Percentiles rank a stretch among this genome's conserved stretches.
These are phyloP conservation scores for Neomicropteryx cornuta DNA, from an alignment of 1,140 invertebrate genomes.

Conservation along the genomic window DNA sequence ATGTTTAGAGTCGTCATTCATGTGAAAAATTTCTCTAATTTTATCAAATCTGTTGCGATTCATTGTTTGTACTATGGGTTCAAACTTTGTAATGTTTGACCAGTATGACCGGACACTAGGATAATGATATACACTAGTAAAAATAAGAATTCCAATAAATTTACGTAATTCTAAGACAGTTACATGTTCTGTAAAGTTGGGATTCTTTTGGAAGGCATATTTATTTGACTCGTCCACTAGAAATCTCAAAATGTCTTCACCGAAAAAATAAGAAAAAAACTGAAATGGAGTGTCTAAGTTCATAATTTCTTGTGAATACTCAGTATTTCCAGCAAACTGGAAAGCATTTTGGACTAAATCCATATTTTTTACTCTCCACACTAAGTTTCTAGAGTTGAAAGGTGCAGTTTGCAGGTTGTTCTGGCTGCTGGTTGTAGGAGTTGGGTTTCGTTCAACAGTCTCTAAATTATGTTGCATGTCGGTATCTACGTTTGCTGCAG, in stretches of 20 bases:
- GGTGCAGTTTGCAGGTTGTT: background rate
- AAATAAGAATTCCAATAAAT: conserved; percentile 24
- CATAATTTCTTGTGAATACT: conserved; percentile 2
- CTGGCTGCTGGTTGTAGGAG: background rate
- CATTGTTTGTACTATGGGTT: background rate
- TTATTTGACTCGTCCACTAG: conserved; percentile 1
- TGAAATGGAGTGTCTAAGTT: conserved; percentile 1
- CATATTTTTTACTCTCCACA: conserved; percentile 3
- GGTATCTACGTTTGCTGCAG: conserved; percentile 1
- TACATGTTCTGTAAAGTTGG: conserved; percentile 1
- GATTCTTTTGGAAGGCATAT: conserved; percentile 3
- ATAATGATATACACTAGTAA: conserved; percentile 21
- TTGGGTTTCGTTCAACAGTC: background rate
- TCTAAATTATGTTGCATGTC: conserved; percentile 1
- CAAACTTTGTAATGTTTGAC: conserved; percentile 7
- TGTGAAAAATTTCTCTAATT: conserved; percentile 16
- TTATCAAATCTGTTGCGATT: conserved; percentile 6
- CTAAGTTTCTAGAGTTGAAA: background rate
- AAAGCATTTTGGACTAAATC: conserved; percentile 3
- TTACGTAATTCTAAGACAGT: conserved; percentile 18
- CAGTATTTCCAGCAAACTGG: background rate
- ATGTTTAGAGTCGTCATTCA: conserved; percentile 21
- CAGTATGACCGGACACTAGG: conserved; percentile 22
- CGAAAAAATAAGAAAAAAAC: conserved; percentile 3
- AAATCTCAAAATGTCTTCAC: conserved; percentile 2